Evolutionary conservation across 1,140 invertebrate genomes (phyloP).

Genomic region (Cheumatopsyche charites): DNA sequence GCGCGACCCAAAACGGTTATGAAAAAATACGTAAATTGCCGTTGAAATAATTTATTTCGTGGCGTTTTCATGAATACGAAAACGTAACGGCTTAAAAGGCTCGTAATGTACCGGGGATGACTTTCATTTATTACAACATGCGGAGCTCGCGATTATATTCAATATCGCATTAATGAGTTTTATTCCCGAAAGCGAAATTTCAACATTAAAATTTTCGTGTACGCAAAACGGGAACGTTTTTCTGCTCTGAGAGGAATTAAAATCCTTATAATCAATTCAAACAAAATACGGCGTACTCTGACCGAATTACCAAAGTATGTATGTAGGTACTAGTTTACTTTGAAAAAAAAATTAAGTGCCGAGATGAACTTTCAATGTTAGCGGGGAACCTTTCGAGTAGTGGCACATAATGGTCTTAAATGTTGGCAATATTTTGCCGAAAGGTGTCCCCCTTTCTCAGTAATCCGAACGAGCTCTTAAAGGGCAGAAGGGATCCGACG

Average conservation of each 20-base stretch:
- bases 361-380: background rate
- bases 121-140: constrained; percentile 13
- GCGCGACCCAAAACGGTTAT: too few species aligned
- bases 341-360: background rate
- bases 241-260: background rate
- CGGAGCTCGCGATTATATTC: background rate
- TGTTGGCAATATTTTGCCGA: constrained; percentile 20
- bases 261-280: constrained; percentile 8
- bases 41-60: too few species aligned
- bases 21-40: too few species aligned
- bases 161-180: constrained; percentile 10
- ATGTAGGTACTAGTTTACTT: too few species aligned
- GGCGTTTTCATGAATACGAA: constrained; percentile 4
- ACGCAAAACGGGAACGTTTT: background rate
- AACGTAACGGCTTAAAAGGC: background rate
- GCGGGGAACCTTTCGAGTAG: background rate
- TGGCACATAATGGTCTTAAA: constrained; percentile 20
- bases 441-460: background rate
- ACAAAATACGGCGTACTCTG: background rate
- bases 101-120: background rate
- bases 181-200: background rate
- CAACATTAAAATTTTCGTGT: background rate
- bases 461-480: constrained; percentile 16
- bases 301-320: too few species aligned
- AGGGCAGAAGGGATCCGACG: background rate